Evolutionary conservation across 2,888 invertebrate species (phyloP), one percentile per base, ranked within the genome.

Genomic region (Tenthredo mesomela): DNA sequence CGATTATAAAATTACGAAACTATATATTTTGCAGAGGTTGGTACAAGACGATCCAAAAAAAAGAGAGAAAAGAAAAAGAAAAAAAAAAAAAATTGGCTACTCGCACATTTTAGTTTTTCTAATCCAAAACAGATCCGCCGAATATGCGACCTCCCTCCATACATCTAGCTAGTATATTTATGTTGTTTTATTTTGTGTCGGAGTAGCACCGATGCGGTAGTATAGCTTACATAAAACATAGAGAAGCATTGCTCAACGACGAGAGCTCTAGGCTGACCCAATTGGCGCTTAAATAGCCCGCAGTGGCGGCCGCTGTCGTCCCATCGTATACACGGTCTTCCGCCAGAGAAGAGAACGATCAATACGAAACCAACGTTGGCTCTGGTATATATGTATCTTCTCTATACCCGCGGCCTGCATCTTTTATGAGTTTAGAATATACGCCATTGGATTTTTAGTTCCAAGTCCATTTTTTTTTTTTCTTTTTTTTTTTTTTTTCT

Each of bases 271-370:
- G 88, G 88, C 88, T 88, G 89, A 89, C 89, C 89, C 89, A 89
- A 89, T 89, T 89, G 89, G 89, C 88, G 89, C 87, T 89, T 88
- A 89, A 89, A 89, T 87, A 88, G 88, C 86, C 88, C 87, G 88
- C 88, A 88, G 88, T 87, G 88, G 88, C 88, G 87, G 87, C 88
- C 67, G 71, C 88, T 50, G 71, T 29, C 29, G 29, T 73, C 9
- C 40, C 40, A 21, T 70, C 50, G 61, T 33, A 47, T n/a, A n/a
- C n/a, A n/a, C 43, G 65, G 82, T 61, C 43, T 65, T 65, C 65
- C 40, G 65, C 40, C 40, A 82, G 70, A 15, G 37, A 85, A 12
- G 47, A 12, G 47, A 86, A 87, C 90, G 90, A 90, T 89, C 90
- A 90, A 89, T 90, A 90, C 89, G 86, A 43, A 10, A 21, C 10